Evolutionary conservation across 2,888 invertebrate genomes (phyloP), one percentile per base, ranked within the genome.

Genomic region (Chloromyia formosa): DNA sequence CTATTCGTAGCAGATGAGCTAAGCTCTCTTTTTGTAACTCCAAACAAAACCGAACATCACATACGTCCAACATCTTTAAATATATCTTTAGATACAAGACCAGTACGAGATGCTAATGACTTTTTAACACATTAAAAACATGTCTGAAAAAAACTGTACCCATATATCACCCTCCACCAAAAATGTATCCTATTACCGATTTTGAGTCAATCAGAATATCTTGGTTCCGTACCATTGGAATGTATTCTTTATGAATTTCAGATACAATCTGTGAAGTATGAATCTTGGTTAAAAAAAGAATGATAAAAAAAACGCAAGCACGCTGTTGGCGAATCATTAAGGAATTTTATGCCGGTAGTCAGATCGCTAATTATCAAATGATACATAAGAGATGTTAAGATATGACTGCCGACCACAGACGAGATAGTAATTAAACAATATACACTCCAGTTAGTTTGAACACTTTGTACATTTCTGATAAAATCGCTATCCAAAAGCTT

Each of bases 71-170:
- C 12, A 10, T 49, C 12, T 49, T 12, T n/a, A 49, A 3, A n/a
- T 49, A 49, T 2, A 35, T 35, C 27, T 35, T 35, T 35, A 35
- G 7, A 14, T 12, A 60, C 58, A 27, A 60, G 27, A 35, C 27
- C 16, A 49, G 18, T 69, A 14, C 14, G 27, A 53, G 27, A 49
- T 27, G 54, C 53, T 69, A 69, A 69, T 54, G 68, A 54, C 27
- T 23, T 69, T 69, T 69, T 69, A 69, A 69, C 68, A 54, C 53
- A 23, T 35, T 20, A 18, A 64, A 69, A 27, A 69, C 68, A 69
- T 69, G 54, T 69, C 35, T 64, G 10, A 56, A 5, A 1, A 53
- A 49, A n/a, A 49, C 49, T 49, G 49, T 49, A 49, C 49, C 49
- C 49, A n/a, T 49, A 49, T 49, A 49, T 49, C 49, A 49, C 49